A percentile compares a stretch with the other conserved stretches of the same genome.
phyloP scores from a whole-genome alignment of 2,888 invertebrate species.

The Augochlorella aurata region DNA sequence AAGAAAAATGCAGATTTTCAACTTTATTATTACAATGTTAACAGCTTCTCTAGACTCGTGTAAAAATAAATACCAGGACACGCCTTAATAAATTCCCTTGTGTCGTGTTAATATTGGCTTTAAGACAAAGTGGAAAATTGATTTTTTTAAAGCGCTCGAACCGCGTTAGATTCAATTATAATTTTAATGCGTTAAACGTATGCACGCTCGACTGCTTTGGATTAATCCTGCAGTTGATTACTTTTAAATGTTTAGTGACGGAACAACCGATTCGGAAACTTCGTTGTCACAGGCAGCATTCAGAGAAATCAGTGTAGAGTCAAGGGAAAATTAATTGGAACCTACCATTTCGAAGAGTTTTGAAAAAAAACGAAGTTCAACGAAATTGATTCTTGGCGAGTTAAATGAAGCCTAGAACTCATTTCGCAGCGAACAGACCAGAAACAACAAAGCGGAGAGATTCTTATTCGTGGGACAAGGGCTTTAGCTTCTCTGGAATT shows the following conservation, averaged over 20 bases:
- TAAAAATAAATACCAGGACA: too few relatives aligned
- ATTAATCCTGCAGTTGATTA: not conserved
- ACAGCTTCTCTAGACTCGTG: too few relatives aligned
- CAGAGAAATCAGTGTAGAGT: too few relatives aligned
- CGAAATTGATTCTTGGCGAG: not conserved
- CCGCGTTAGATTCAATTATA: not conserved
- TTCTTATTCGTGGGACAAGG: not conserved
- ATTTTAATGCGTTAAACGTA: not conserved
- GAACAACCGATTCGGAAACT: not conserved
- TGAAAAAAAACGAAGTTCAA: not conserved
- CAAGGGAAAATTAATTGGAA: not conserved
- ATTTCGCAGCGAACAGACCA: not conserved
- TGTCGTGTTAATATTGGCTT: not conserved
- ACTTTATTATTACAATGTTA: too few relatives aligned
- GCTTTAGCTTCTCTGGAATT: not conserved
- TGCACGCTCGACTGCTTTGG: not conserved
- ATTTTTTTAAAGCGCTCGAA: not conserved
- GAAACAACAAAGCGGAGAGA: not conserved
- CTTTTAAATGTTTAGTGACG: not conserved
- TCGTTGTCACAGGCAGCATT: not conserved
- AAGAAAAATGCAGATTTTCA: too few relatives aligned
- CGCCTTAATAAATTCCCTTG: too few relatives aligned
- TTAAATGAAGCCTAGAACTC: not conserved
- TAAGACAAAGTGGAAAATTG: not conserved
- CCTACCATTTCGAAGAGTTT: not conserved